Evolutionary conservation across 2,888 invertebrate genomes (phyloP), one percentile per base, ranked within the genome.

Genomic region (Orchesellides sinensis): DNA sequence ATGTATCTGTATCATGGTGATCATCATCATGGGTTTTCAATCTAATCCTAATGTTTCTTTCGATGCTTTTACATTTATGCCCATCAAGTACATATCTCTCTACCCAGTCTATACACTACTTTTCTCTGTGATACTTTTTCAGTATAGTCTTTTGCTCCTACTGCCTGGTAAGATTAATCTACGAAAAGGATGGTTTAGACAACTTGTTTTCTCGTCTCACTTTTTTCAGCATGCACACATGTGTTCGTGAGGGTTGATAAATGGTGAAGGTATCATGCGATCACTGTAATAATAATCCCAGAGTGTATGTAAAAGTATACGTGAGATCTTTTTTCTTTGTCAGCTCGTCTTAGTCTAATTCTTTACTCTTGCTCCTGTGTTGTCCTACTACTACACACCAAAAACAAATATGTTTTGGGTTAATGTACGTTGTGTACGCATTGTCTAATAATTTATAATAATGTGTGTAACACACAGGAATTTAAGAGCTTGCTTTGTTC

Each of bases 121-220:
- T 27, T 29, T 4, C 40, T 65, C 17, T 17, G 21, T 17, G 12
- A 52, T 17, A 21, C 8, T 52, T 52, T 52, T 52, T 52, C 45
- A 23, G 4, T 69, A 25, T 14, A 23, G 27, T 23, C 27, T 59
- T n/a, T n/a, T n/a, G 14, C 47, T 3, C 17, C 45, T 49, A 29
- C 52, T 54, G 32, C 52, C 23, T 32, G 25, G 70, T 21, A 78
- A 78, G 78, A 78, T 78, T 78, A 78, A 78, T 78, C 70, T 78
- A 63, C 70, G 45, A 78, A 78, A 54, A 78, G 52, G 52, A 78
- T 52, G 78, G 70, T 78, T 78, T 63, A 78, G 78, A 78, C 78
- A 78, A 78, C 52, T 78, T 78, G 78, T 78, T 78, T 78, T 78
- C 49, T 69, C 69, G 52, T 78, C 61, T 78, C 63, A 70, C 47